Base-by-base conservation (phyloP, 2,888 invertebrate genomes). In the Drosophila robusta region DNA sequence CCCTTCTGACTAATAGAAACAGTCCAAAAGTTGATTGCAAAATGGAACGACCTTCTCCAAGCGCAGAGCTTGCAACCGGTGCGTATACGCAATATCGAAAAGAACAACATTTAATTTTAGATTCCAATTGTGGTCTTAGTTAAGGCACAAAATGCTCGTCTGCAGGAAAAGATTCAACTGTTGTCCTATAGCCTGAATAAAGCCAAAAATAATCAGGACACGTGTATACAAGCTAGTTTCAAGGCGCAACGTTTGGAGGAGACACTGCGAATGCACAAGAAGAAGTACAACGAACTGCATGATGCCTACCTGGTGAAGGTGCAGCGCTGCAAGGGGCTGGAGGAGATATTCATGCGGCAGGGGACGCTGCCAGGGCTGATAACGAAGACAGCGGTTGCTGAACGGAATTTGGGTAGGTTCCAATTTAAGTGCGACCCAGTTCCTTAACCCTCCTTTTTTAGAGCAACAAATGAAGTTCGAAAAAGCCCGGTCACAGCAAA, bases 361-460 rank as follows among this genome's bases (percentile, higher is more conserved):
- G 91, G 91, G 64, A 84, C 89, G 0, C 70, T 91, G 4, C 87
- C 91, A 1, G 91, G 91, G 0, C 58, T 91, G 50, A 91, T 91
- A 0, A 90, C 90, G 82, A 91, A 91, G 45, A 89, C 91, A 0
- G 78, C 87, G 0, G 18, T 84, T 6, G 87, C 77, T 12, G 90
- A 90, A 55, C 50, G 75, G 0, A 41, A 79, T 39, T 61, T 67
- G 5, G 85, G 85, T 85, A 34, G 14, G 26, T 32, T 0, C 3
- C 4, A 32, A 3, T 32, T 32, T 1, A 32, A 11, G 11, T 9
- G 11, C 9, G 11, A 32, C 4, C 11, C 11, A 4, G 3, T 29
- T 14, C 14, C 7, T 47, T 11, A 0, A 32, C 32, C 11, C 3
- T 0, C 3, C 26, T 7, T 11, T 1, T 26, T 5, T 11, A 88